Evolutionary conservation across 2,797 vertebrate species (phyloP), one percentile per base, ranked within the genome.

Genomic region (Pseudotriccus pelzelni): DNA sequence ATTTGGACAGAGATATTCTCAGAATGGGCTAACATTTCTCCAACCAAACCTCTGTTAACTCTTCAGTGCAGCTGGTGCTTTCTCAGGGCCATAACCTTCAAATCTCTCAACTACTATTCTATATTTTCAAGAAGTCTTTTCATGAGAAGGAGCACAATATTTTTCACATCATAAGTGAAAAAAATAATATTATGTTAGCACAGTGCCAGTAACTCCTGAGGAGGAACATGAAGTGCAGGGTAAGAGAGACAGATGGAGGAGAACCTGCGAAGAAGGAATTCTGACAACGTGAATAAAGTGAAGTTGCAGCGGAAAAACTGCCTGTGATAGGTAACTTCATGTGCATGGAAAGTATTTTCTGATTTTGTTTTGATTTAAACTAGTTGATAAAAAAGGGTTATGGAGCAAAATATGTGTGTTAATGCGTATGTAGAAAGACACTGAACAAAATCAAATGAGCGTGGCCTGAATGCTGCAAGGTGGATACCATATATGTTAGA

Each of bases 401-500:
- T 37, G 82, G 32, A 43, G 22, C 36, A 77, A 90, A 85, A 79
- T 82, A 70, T 6, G 7, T 53, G 3, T 84, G 34, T 39, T 36
- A 79, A 41, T 32, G 36, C 0, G 0, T 69, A 8, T 10, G 13
- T 27, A 73, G 63, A 86, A 90, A 73, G 28, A 58, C 30, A 62
- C 16, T 6, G 18, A 68, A 34, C 6, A 56, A 85, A 93, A 46
- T 6, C 15, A 37, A 59, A 7, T 46, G 46, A 69, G 2, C 0
- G 1, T 55, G 50, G 8, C 25, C 47, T 67, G 50, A 72, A 32
- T 50, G 27, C 37, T 30, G 22, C 25, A 12, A 20, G 28, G 3
- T 46, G 34, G 47, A 59, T 46, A 36, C 8, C 14, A 12, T 2
- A 1, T 30, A 7, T 0, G 0, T 77, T 56, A 79, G 53, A 78